Evolutionary conservation across 2,888 invertebrate species (phyloP).

Genomic region (Acleris sparsana): DNA sequence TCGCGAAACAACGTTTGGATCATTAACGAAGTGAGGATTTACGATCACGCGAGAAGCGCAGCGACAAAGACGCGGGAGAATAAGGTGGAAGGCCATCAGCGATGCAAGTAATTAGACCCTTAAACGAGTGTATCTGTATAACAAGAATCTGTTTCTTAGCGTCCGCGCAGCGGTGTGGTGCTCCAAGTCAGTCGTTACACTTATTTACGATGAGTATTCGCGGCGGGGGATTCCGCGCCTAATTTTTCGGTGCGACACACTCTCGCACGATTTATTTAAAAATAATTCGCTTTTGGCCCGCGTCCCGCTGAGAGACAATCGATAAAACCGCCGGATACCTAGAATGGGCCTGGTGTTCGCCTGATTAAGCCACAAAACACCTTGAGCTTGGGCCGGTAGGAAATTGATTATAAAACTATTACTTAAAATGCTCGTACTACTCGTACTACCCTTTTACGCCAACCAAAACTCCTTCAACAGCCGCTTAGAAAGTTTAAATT

Average conservation of each 20-base stretch:
- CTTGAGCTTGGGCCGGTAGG: conserved; percentile 56
- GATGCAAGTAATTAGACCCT: conserved; percentile 80
- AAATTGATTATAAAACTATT: conserved; percentile 41
- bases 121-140: conserved; percentile 81
- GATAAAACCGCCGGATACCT: conserved; percentile 71
- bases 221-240: conserved; percentile 79
- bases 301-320: conserved; percentile 76
- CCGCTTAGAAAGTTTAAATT: too few relatives aligned
- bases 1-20: conserved; percentile 68
- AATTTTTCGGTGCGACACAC: conserved; percentile 79
- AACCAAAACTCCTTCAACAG: too few relatives aligned
- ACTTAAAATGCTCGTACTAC: conserved; percentile 29
- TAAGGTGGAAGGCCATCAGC: conserved; percentile 58
- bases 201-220: conserved; percentile 81
- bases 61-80: conserved; percentile 49
- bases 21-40: conserved; percentile 78
- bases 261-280: conserved; percentile 80
- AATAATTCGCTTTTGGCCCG: conserved; percentile 74
- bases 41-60: conserved; percentile 70
- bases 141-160: conserved; percentile 75
- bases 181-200: conserved; percentile 65
- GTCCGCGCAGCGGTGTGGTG: conserved; percentile 58
- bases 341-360: conserved; percentile 65
- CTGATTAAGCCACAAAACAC: conserved; percentile 74
- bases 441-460: too few relatives aligned